Evolutionary conservation across 1,140 invertebrate species (phyloP).

Genomic region (Triops longicaudatus): DNA sequence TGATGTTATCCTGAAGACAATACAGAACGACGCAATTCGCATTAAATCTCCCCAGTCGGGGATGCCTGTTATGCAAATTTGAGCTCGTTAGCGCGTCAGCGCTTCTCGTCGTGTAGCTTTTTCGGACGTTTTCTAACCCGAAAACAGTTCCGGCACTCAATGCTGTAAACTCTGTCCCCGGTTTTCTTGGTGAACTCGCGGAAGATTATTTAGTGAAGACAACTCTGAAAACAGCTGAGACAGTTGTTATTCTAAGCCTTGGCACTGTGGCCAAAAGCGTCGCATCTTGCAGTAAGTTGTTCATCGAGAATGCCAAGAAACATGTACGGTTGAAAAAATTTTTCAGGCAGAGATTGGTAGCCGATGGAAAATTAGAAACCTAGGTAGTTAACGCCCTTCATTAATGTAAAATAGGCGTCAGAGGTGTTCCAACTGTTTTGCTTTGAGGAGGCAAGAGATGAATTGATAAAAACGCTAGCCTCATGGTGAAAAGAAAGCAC

Average conservation of each 20-base stretch:
- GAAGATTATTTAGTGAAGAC: conserved; percentile 7
- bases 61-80: conserved; percentile 1
- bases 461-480: not conserved
- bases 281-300: not conserved
- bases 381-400: not conserved
- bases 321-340: not conserved
- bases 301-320: not conserved
- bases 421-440: not conserved
- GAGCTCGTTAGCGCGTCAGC: not conserved
- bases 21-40: not conserved
- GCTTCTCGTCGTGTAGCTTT: not conserved
- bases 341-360: not conserved
- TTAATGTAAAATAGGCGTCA: not conserved
- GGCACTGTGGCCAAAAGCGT: not conserved
- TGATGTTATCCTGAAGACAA: not conserved
- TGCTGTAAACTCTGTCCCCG: not conserved
- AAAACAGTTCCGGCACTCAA: not conserved
- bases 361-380: not conserved
- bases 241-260: conserved; percentile 15
- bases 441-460: not conserved
- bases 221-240: not conserved
- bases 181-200: not conserved
- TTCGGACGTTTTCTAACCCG: not conserved
- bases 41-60: not conserved
- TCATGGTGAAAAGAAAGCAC: not conserved